phyloP scores from a whole-genome alignment of 2,113 vertebrate genomes.

The Amazona guildingii region DNA sequence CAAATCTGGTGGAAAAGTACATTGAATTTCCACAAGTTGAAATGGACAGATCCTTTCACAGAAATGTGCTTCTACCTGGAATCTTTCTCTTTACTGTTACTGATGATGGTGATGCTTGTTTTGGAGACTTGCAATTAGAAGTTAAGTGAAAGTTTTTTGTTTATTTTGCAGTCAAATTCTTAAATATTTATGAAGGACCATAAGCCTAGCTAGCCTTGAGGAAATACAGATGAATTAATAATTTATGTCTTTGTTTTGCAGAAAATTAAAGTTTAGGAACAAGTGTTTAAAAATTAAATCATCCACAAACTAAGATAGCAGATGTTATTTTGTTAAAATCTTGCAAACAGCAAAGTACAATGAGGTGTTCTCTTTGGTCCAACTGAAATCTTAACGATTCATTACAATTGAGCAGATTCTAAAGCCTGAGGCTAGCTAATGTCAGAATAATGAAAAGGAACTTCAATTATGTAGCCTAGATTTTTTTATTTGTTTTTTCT shows the following conservation, averaged over 20 bases:
- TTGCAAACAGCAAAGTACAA: conserved; percentile 64
- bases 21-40: neutral
- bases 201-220: conserved; percentile 77
- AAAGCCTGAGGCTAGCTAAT: conserved; percentile 55
- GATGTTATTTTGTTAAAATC: conserved; percentile 78
- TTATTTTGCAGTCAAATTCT: conserved; percentile 75
- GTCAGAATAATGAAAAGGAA: conserved; percentile 52
- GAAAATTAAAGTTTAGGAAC: conserved; percentile 83
- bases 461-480: conserved; percentile 37
- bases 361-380: conserved; percentile 47
- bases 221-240: conserved; percentile 81
- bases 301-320: conserved; percentile 69
- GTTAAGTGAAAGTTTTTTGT: conserved; percentile 81
- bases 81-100: neutral
- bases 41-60: neutral
- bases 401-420: conserved; percentile 62
- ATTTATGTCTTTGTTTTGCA: conserved; percentile 80
- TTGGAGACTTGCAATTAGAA: conserved; percentile 76
- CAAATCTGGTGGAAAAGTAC: neutral
- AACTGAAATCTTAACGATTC: conserved; percentile 66
- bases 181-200: conserved; percentile 82
- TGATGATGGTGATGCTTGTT: conserved; percentile 28
- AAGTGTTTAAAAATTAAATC: conserved; percentile 84
- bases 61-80: neutral
- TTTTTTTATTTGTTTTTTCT: conserved; percentile 24